Base-by-base conservation (phyloP, 2,888 invertebrate genomes). In the Mantis religiosa region DNA sequence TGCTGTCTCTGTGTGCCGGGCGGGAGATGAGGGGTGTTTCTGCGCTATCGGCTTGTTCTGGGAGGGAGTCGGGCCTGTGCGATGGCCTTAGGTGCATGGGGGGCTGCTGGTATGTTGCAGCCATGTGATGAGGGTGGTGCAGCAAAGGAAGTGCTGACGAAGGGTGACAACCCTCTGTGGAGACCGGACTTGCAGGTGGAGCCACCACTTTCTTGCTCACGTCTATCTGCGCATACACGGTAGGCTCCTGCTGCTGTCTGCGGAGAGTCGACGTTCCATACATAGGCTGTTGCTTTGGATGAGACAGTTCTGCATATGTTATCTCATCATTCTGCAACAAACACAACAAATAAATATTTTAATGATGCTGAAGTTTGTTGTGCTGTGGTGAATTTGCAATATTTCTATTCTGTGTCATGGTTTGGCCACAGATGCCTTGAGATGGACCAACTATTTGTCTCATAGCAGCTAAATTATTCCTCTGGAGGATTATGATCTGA, bases 161-260 rank as follows among this genome's bases (percentile, higher is more conserved):
- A 85, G 93, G 93, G 91, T 93, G 93, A 28, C 85, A 54, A n/a
- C 83, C 87, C 47, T 82, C 83, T 93, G 93, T 88, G 93, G 93
- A 89, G 93, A 92, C 47, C 92, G 91, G 81, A 93, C 93, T 90
- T 92, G 93, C 87, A 92, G 92, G 85, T 91, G 91, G 90, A 92
- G 91, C 84, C 91, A 91, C 88, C 91, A 91, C 89, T 89, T 91
- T 93, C 92, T 91, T 94, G 92, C 91, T 91, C 88, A 94, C 93
- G 91, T 94, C 94, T 90, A 94, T 93, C 92, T 94, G 94, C 87
- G 94, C 94, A 92, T 94, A 94, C 84, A 94, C 94, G n/a, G 94
- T 94, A 71, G 94, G 94, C 91, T 94, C 94, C 90, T 93, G 93
- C 90, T 93, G 93, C 90, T 92, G 93, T 4, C 90, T 82, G 27